Percentiles rank a stretch among this genome's conserved stretches.
Evolutionary conservation across 2,888 invertebrate species (phyloP).

Genomic region (Sarcophaga caerulescens): DNA sequence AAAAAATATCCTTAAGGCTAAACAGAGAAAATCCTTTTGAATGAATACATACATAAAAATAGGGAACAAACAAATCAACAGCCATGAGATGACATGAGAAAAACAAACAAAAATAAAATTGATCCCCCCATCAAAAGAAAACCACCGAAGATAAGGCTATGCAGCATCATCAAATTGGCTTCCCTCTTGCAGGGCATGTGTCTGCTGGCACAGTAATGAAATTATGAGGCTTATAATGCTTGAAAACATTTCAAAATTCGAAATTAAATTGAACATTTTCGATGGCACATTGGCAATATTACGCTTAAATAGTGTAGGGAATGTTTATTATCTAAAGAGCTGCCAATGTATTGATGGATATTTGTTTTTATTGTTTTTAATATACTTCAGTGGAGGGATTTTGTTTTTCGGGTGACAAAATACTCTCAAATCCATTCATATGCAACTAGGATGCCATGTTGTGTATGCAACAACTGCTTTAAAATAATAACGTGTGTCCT

Average conservation of each 20-base stretch:
- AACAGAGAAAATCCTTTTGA: too few species aligned
- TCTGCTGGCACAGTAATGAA: slow-evolving; percentile 12
- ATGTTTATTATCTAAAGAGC: slow-evolving; percentile 4
- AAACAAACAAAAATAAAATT: slow-evolving; percentile 26
- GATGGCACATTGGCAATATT: neutral
- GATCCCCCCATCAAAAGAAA: slow-evolving; percentile 5
- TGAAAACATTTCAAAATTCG: neutral
- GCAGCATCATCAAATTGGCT: slow-evolving; percentile 18
- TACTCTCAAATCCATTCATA: neutral
- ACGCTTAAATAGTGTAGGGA: neutral
- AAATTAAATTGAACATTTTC: neutral
- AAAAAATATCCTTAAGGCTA: too few species aligned
- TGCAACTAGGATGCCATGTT: neutral
- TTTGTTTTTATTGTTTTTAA: neutral
- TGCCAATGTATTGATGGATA: neutral
- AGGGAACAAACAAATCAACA: neutral
- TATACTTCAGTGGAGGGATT: neutral
- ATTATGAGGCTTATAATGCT: slow-evolving; percentile 53
- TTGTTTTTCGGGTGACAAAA: neutral
- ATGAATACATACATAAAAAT: slow-evolving; percentile 2
- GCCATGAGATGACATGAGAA: slow-evolving; percentile 13
- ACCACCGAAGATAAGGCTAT: neutral
- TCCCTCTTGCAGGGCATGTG: neutral
- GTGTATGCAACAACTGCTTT: too few species aligned
- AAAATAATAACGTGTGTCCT: slow-evolving; percentile 4